Conservation (phyloP, 2,797 vertebrate genomes). For the Dryobates pubescens region DNA sequence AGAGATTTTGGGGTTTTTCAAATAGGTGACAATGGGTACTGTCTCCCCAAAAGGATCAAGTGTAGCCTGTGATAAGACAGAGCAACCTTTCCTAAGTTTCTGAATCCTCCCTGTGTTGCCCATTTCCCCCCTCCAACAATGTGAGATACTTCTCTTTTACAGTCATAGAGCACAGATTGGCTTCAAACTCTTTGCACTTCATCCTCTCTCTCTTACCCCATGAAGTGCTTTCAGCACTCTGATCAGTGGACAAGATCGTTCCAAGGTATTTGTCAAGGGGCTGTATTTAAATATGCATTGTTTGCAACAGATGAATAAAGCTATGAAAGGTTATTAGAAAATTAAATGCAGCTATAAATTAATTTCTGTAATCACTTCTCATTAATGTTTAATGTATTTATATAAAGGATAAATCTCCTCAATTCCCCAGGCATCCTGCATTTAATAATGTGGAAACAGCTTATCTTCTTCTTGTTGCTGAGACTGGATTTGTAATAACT, state of each 20-base stretch:
- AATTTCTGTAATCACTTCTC: conserved; percentile 76
- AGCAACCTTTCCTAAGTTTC: neutral
- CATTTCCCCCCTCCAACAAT: neutral
- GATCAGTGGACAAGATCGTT: conserved; percentile 2
- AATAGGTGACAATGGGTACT: neutral
- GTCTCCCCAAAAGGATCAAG: neutral
- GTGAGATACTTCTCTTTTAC: neutral
- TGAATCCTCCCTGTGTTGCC: neutral
- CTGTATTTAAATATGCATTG: conserved; percentile 59
- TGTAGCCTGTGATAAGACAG: neutral
- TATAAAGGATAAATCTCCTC: conserved; percentile 69
- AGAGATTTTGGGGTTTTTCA: neutral
- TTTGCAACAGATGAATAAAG: conserved; percentile 58
- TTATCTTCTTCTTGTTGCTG: conserved; percentile 79
- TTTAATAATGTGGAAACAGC: conserved; percentile 79
- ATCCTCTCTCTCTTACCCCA: neutral
- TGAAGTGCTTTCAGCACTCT: neutral
- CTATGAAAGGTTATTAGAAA: conserved; percentile 67
- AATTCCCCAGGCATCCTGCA: conserved; percentile 73
- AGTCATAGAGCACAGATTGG: neutral
- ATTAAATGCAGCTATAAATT: conserved; percentile 76
- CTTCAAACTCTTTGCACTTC: neutral
- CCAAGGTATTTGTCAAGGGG: conserved; percentile 29
- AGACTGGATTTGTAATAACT: conserved; percentile 90
- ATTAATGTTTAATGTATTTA: conserved; percentile 84